Conservation (phyloP, 2,797 vertebrate species). For the Typhlichthys subterraneus region DNA sequence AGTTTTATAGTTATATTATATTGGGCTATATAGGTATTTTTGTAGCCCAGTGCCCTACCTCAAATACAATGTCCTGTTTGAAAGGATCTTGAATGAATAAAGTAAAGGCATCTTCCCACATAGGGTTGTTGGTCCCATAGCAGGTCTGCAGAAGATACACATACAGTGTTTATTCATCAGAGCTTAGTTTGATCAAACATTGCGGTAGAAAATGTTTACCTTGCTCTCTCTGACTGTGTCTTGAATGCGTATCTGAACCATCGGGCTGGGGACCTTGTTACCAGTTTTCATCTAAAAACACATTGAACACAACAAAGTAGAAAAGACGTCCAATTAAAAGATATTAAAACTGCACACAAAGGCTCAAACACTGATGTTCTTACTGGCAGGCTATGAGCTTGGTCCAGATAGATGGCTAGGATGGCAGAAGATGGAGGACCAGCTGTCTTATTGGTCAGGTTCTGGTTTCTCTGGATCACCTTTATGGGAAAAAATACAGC, state of each 20-base stretch:
- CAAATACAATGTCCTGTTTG: slow-evolving; percentile 87
- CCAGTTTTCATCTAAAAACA: slow-evolving; percentile 86
- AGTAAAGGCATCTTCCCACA: slow-evolving; percentile 92
- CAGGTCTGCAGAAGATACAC: slow-evolving; percentile 71
- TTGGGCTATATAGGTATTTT: not conserved
- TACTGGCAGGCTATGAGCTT: slow-evolving; percentile 87
- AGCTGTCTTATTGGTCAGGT: slow-evolving; percentile 75
- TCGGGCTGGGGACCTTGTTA: slow-evolving; percentile 87
- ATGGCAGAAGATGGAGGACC: slow-evolving; percentile 89
- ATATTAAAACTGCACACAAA: not conserved
- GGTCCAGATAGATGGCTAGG: slow-evolving; percentile 89
- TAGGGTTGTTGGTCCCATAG: slow-evolving; percentile 80
- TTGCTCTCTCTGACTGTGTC: slow-evolving; percentile 89
- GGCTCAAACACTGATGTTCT: slow-evolving; percentile 43
- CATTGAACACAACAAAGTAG: slow-evolving; percentile 4
- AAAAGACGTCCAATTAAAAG: not conserved
- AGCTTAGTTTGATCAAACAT: not conserved
- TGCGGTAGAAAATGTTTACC: slow-evolving; percentile 59
- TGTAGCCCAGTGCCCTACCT: slow-evolving; percentile 66
- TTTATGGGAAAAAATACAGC: slow-evolving; percentile 39
- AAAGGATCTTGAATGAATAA: slow-evolving; percentile 91
- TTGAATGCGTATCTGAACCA: slow-evolving; percentile 89
- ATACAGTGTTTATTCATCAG: not conserved
- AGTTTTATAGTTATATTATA: not conserved
- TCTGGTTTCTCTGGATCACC: slow-evolving; percentile 87